phyloP scores from a whole-genome alignment of 1,140 invertebrate species.

The Brachionus asplanchnoidis region DNA sequence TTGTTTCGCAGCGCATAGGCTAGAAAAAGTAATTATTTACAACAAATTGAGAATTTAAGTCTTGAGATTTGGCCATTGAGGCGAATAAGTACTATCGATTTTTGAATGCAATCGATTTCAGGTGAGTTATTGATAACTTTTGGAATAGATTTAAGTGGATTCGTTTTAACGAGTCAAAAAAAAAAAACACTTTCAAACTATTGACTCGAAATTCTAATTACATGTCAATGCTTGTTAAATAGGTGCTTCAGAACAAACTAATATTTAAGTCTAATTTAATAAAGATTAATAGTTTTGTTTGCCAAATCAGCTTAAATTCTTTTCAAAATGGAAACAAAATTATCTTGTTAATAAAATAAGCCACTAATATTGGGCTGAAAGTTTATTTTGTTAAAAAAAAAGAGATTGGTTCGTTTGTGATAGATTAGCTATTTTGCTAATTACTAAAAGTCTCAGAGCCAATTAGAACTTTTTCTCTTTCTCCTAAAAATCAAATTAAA shows the following conservation, averaged over 20 bases:
- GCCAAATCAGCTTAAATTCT: conserved; percentile 7
- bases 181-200: not conserved
- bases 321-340: not conserved
- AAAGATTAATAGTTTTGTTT: conserved; percentile 2
- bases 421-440: not conserved
- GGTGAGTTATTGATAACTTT: not conserved
- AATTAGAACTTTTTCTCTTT: not conserved
- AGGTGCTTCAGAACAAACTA: conserved; percentile 23
- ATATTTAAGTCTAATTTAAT: conserved; percentile 1
- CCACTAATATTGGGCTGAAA: not conserved
- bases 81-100: not conserved
- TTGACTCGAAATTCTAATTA: conserved; percentile 14
- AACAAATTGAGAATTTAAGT: conserved; percentile 4
- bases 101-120: not conserved
- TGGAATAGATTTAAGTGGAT: not conserved
- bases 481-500: not conserved
- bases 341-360: not conserved
- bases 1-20: not conserved
- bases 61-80: not conserved
- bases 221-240: conserved; percentile 25
- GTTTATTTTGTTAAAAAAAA: not conserved
- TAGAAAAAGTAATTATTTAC: not conserved
- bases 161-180: not conserved
- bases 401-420: not conserved
- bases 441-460: not conserved